phyloP scores from a whole-genome alignment of 53 echinoderm and acorn worm species.

The Antedon mediterranea region DNA sequence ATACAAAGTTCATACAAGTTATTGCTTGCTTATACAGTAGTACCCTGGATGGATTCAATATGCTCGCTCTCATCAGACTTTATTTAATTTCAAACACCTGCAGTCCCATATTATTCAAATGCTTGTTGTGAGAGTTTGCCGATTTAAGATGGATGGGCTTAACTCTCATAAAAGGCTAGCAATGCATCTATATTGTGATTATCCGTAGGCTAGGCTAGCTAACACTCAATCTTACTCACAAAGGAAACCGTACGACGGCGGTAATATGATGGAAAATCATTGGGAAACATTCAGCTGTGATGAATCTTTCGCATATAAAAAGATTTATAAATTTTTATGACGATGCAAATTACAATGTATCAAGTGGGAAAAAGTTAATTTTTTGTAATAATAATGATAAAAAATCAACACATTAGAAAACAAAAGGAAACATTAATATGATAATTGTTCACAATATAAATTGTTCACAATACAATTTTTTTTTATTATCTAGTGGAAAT shows the following conservation, averaged over 20 bases:
- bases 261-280: background rate
- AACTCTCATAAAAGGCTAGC: background rate
- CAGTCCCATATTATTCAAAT: background rate
- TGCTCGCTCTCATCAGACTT: background rate
- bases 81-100: background rate
- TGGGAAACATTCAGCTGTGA: background rate
- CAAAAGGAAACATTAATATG: no score
- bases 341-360: no score
- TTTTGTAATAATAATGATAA: no score
- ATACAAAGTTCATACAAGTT: background rate
- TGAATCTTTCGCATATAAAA: background rate
- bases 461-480: no score
- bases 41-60: background rate
- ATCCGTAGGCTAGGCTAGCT: background rate
- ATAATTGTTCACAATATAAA: no score
- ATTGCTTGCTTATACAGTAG: background rate
- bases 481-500: no score
- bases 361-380: no score
- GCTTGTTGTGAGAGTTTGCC: background rate
- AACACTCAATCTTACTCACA: background rate
- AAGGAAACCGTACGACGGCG: background rate
- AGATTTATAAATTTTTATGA: background rate
- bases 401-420: no score
- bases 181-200: background rate
- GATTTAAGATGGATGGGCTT: background rate